Evolutionary conservation across 2,113 vertebrate species (phyloP).

Genomic region (Forbesichthys agassizii): DNA sequence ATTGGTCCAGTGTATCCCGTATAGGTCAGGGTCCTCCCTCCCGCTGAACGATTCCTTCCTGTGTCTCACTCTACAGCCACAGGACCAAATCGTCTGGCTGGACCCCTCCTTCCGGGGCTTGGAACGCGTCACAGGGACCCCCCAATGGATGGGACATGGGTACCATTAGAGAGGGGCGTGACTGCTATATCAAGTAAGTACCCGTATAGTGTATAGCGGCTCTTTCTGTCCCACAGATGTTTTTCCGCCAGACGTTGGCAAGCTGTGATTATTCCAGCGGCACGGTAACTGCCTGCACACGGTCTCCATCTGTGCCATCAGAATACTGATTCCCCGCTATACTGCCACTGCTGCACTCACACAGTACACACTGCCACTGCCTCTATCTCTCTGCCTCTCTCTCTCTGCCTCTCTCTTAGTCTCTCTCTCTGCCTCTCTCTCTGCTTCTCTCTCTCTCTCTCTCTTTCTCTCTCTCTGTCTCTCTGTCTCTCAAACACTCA

Average conservation of each 20-base stretch:
- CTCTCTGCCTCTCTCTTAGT: slow-evolving; percentile 49
- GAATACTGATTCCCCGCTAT: slow-evolving; percentile 74
- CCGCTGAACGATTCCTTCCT: slow-evolving; percentile 7
- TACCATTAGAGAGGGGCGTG: slow-evolving; percentile 91
- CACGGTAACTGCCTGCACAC: slow-evolving; percentile 67
- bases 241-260: slow-evolving; percentile 66
- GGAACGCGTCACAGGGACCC: slow-evolving; percentile 88
- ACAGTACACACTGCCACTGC: slow-evolving; percentile 55
- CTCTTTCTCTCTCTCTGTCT: slow-evolving; percentile 20
- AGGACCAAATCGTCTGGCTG: slow-evolving; percentile 92
- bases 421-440: background rate
- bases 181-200: slow-evolving; percentile 93
- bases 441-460: slow-evolving; percentile 42
- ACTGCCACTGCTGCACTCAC: slow-evolving; percentile 56
- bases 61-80: slow-evolving; percentile 78
- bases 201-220: slow-evolving; percentile 19
- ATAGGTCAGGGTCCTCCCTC: too few relatives aligned
- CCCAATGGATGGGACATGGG: slow-evolving; percentile 98
- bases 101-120: slow-evolving; percentile 89
- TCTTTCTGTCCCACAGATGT: slow-evolving; percentile 60
- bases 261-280: slow-evolving; percentile 75
- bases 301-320: slow-evolving; percentile 71
- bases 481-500: background rate
- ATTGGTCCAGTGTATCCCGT: background rate
- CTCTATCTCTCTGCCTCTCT: slow-evolving; percentile 57